Evolutionary conservation across 2,888 invertebrate genomes (phyloP), one percentile per base, ranked within the genome.

Genomic region (Colostygia pectinataria): DNA sequence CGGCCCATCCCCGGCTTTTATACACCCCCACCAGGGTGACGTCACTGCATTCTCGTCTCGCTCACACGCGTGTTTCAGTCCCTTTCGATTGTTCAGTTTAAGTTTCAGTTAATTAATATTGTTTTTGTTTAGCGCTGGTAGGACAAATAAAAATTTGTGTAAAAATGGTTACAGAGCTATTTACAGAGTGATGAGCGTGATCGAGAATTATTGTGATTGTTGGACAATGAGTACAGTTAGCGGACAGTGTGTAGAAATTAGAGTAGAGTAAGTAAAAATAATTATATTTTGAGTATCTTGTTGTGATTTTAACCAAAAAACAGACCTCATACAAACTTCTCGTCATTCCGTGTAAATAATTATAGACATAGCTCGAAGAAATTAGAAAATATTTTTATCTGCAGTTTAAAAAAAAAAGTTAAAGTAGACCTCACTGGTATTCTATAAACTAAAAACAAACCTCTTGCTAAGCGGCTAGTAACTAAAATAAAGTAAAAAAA

Each of bases 291-390:
- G 80, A 79, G 62, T 85, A 84, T 75, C 71, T 81, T 79, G 74
- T 83, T 86, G 89, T 89, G 88, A 89, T 89, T 84, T 80, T 74
- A 86, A 87, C 86, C 87, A 86, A 88, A 88, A 87, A 77, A 70
- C 77, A 69, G 71, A 81, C 77, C 76, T 79, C 80, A 69, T 69
- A 45, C 50, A 55, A 57, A 68, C 68, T 74, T 73, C 72, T 76
- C 73, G 71, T 76, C 73, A 77, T 76, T 74, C 72, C 74, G 67
- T 80, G 78, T 80, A 79, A 77, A 80, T 80, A 80, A 49, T 13
- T 46, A 18, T 18, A 20, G 4, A 41, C 37, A 38, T 29, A 57
- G 38, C 57, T 58, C 57, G 44, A 52, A 53, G 43, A 32, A 55
- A 43, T 15, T 32, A 46, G 32, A 33, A 10, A 15, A 31, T 31